Conservation (phyloP, 2,888 invertebrate genomes). For the Patella depressa region DNA sequence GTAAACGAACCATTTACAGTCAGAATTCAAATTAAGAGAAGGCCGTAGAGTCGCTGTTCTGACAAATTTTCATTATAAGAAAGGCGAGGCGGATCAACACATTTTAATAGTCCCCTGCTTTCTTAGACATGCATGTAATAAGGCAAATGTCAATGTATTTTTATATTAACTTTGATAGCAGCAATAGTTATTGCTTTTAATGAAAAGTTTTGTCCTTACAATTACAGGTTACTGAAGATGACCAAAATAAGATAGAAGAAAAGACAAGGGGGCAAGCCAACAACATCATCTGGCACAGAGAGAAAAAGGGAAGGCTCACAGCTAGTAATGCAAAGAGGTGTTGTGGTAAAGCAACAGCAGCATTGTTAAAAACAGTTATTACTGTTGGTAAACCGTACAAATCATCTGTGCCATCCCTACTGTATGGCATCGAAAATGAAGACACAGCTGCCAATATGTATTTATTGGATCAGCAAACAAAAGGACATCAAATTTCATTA, state of each 20-base stretch:
- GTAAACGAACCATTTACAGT: too few species aligned
- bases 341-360: constrained; percentile 6
- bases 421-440: constrained; percentile 23
- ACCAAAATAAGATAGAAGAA: not conserved
- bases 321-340: constrained; percentile 21
- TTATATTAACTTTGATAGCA: not conserved
- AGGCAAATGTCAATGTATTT: not conserved
- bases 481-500: not conserved
- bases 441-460: constrained; percentile 13
- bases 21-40: not conserved
- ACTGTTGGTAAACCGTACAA: not conserved
- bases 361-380: constrained; percentile 3
- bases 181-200: not conserved
- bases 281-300: not conserved
- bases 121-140: too few species aligned
- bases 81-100: too few species aligned
- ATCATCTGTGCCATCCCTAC: constrained; percentile 5
- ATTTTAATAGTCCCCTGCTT: too few species aligned
- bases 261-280: not conserved
- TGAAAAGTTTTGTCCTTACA: not conserved
- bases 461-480: not conserved
- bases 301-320: constrained; percentile 14
- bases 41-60: too few species aligned
- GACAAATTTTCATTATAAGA: too few species aligned
- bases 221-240: not conserved